A percentile compares a stretch with the other conserved stretches of the same genome.
These are phyloP conservation scores for Dromaius novaehollandiae DNA, from an alignment of 2,113 vertebrate genomes.

Conservation along the genomic window DNA sequence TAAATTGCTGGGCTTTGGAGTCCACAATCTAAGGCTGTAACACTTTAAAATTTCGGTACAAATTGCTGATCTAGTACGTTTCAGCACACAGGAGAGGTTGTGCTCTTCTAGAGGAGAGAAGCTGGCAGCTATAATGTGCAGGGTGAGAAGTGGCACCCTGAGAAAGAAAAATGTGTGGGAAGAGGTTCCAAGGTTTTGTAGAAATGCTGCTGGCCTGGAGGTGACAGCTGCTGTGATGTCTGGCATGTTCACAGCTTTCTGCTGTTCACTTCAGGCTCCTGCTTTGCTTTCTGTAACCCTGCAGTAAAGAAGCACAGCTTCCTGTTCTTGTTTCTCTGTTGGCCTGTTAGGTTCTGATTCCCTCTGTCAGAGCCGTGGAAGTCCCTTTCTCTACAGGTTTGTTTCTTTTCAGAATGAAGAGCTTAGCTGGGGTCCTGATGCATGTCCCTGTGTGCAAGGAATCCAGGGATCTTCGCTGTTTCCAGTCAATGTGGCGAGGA, in stretches of 20 bases:
- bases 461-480: conserved; percentile 87
- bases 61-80: background rate
- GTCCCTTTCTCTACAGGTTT: background rate
- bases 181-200: background rate
- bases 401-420: conserved; percentile 79
- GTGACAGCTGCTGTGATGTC: background rate
- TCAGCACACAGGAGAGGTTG: background rate
- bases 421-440: conserved; percentile 80
- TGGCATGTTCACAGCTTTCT: background rate
- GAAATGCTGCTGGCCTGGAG: background rate
- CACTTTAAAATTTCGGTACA: background rate
- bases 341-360: background rate
- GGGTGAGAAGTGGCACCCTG: background rate
- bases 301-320: background rate
- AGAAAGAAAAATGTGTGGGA: background rate
- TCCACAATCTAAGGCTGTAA: background rate
- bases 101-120: background rate
- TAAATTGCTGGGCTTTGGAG: conserved; percentile 70
- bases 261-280: background rate
- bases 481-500: conserved; percentile 85
- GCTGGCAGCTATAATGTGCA: accelerated
- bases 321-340: background rate
- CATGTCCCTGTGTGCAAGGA: conserved; percentile 92
- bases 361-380: background rate
- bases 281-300: background rate